Evolutionary conservation across 2,888 invertebrate species (phyloP).

Genomic region (Mythimna ferrago): DNA sequence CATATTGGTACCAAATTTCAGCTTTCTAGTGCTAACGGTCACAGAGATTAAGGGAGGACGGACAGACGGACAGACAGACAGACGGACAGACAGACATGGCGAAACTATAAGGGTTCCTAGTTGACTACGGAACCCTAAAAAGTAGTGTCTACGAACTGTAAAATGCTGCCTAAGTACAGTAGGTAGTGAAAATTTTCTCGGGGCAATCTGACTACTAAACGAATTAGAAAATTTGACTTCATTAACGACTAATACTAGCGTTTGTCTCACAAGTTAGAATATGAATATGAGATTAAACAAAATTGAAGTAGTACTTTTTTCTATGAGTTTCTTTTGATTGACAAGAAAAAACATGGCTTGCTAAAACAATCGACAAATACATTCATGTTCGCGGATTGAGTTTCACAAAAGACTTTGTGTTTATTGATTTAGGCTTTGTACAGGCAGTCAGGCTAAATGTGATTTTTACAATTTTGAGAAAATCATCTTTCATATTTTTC

Average conservation of each 20-base stretch:
- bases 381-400: not conserved
- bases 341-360: not conserved
- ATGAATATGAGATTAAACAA: not conserved
- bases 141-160: not conserved
- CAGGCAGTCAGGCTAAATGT: not conserved
- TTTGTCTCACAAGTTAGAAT: not conserved
- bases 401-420: not conserved
- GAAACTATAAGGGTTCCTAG: too few relatives aligned
- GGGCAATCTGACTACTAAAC: not conserved
- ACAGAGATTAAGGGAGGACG: too few relatives aligned
- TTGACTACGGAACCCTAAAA: too few relatives aligned
- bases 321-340: too few relatives aligned
- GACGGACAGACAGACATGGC: too few relatives aligned
- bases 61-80: too few relatives aligned
- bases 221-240: not conserved
- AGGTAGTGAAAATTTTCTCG: not conserved
- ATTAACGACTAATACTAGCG: too few relatives aligned
- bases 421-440: conserved; percentile 1
- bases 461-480: conserved; percentile 13
- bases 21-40: too few relatives aligned
- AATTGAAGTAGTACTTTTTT: not conserved
- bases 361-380: not conserved
- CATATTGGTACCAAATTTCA: too few relatives aligned
- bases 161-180: not conserved
- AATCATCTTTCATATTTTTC: conserved; percentile 6